These are phyloP conservation scores for Sebastes oblongus DNA, from an alignment of 2,797 vertebrate genomes.

Conservation along the genomic window DNA sequence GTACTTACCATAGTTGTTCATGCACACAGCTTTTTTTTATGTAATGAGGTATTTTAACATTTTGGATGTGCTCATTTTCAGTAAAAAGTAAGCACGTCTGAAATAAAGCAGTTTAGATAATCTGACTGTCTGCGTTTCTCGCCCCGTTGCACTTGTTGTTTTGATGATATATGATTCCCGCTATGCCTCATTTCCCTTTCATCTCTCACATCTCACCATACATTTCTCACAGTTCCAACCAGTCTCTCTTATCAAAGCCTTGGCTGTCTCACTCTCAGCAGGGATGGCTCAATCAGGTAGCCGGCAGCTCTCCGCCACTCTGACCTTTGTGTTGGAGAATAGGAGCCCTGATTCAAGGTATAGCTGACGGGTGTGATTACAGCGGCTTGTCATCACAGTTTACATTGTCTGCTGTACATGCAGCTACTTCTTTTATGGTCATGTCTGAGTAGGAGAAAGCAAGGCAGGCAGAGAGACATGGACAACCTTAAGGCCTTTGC, in stretches of 20 bases:
- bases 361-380: slow-evolving; percentile 29
- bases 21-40: neutral
- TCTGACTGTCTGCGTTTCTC: neutral
- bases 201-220: neutral
- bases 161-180: neutral
- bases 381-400: slow-evolving; percentile 17
- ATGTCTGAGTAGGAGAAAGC: neutral
- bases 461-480: neutral
- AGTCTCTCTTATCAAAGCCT: neutral
- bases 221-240: neutral
- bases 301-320: neutral
- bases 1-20: neutral
- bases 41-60: neutral
- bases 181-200: neutral
- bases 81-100: neutral
- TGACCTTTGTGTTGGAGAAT: slow-evolving; percentile 29
- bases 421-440: neutral
- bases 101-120: neutral
- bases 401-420: slow-evolving; percentile 1
- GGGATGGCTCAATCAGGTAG: slow-evolving; percentile 29
- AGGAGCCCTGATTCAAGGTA: slow-evolving; percentile 40
- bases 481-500: neutral
- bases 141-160: neutral
- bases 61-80: neutral
- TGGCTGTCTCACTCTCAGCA: neutral